Conservation (phyloP, 2,888 invertebrate species). For the Apamea monoglypha region DNA sequence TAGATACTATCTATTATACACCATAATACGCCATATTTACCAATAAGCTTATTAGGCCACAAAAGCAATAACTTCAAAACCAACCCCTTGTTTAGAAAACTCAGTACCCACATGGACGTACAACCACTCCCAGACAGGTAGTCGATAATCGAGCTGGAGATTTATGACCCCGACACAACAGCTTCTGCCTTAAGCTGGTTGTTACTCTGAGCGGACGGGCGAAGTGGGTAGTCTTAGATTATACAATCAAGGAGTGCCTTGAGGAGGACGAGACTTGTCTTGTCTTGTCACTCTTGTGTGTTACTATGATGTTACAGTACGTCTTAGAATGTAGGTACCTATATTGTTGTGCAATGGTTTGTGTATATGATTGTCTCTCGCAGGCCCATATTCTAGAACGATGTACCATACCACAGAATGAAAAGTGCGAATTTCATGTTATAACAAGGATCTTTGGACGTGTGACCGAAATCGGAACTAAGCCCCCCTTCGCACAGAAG, state of each 20-base stretch:
- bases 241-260: slow-evolving; percentile 34
- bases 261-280: background rate
- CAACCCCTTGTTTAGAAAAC: slow-evolving; percentile 19
- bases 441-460: background rate
- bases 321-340: background rate
- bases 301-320: background rate
- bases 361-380: background rate
- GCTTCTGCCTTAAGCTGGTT: slow-evolving; percentile 44
- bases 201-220: slow-evolving; percentile 24
- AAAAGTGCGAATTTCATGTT: background rate
- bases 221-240: slow-evolving; percentile 33
- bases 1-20: no score
- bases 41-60: background rate
- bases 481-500: background rate
- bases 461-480: background rate
- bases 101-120: background rate
- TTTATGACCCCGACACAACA: slow-evolving; percentile 48
- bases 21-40: no score
- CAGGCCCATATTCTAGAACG: background rate
- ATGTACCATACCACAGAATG: background rate
- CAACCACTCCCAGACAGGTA: slow-evolving; percentile 44
- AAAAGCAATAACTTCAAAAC: slow-evolving; percentile 16
- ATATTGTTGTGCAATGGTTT: background rate
- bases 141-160: slow-evolving; percentile 59
- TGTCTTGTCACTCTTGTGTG: slow-evolving; percentile 2